Percentiles rank a stretch among this genome's conserved stretches.
phyloP scores from a whole-genome alignment of 1,140 invertebrate genomes.

The Bombus pascuorum region DNA sequence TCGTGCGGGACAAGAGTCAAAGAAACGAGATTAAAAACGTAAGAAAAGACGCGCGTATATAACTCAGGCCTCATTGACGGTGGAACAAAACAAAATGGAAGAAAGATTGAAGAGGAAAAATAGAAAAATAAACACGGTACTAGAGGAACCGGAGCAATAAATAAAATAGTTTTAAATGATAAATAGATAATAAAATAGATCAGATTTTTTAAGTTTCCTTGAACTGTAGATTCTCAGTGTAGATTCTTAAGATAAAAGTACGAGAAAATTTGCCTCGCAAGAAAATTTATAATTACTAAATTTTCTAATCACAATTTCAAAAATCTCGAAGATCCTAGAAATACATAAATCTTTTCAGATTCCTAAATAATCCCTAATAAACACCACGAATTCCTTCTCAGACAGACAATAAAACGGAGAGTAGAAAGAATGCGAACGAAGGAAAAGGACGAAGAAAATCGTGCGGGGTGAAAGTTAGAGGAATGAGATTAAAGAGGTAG shows the following conservation, averaged over 20 bases:
- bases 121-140: neutral
- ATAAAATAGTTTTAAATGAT: neutral
- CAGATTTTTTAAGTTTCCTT: no score
- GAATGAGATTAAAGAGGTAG: neutral
- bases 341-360: no score
- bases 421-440: neutral
- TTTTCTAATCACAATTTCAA: no score
- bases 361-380: neutral
- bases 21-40: slow-evolving; percentile 4
- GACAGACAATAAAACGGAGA: neutral
- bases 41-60: neutral
- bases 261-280: neutral
- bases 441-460: no score
- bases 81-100: neutral
- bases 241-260: neutral
- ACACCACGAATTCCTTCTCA: neutral
- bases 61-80: neutral
- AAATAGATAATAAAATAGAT: no score
- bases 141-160: neutral
- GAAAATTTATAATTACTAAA: no score
- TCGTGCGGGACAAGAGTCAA: neutral
- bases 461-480: neutral
- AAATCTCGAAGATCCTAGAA: no score
- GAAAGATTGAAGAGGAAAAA: neutral
- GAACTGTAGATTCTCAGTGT: neutral